Evolutionary conservation across 2,888 invertebrate species (phyloP).

Genomic region (Cynaeus angustus): DNA sequence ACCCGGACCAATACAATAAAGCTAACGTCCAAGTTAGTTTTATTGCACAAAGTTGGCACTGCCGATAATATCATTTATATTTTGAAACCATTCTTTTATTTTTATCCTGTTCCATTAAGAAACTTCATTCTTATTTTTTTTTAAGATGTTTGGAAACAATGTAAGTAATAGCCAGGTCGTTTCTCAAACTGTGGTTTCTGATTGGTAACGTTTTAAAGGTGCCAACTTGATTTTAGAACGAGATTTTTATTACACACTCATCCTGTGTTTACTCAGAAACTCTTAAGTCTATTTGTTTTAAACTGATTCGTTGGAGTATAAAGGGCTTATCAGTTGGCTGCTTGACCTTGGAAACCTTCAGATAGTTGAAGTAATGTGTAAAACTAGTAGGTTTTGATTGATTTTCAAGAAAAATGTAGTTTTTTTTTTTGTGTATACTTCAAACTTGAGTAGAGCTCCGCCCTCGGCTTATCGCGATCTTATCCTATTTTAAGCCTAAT

Average conservation of each 20-base stretch:
- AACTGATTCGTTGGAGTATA: neutral
- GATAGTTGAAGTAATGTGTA: too few relatives aligned
- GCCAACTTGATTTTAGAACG: neutral
- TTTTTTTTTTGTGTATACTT: too few relatives aligned
- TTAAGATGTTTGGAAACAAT: conserved; percentile 7
- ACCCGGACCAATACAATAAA: too few relatives aligned
- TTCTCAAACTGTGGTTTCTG: neutral
- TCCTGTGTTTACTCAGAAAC: neutral
- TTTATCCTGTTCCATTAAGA: conserved; percentile 1
- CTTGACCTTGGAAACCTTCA: neutral
- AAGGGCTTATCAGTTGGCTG: neutral
- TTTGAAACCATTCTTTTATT: neutral
- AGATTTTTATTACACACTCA: neutral
- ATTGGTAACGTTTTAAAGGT: neutral
- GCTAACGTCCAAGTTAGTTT: neutral
- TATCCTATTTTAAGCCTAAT: too few relatives aligned
- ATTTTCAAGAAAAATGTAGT: too few relatives aligned
- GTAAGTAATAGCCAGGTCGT: conserved; percentile 3
- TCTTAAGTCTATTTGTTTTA: neutral
- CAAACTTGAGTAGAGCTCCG: too few relatives aligned
- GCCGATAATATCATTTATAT: neutral
- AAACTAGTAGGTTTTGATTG: too few relatives aligned
- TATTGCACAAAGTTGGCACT: conserved; percentile 4
- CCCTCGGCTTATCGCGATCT: neutral
- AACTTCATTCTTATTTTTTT: conserved; percentile 8